Evolutionary conservation across 1,140 invertebrate species (phyloP).

Genomic region (Apis laboriosa): DNA sequence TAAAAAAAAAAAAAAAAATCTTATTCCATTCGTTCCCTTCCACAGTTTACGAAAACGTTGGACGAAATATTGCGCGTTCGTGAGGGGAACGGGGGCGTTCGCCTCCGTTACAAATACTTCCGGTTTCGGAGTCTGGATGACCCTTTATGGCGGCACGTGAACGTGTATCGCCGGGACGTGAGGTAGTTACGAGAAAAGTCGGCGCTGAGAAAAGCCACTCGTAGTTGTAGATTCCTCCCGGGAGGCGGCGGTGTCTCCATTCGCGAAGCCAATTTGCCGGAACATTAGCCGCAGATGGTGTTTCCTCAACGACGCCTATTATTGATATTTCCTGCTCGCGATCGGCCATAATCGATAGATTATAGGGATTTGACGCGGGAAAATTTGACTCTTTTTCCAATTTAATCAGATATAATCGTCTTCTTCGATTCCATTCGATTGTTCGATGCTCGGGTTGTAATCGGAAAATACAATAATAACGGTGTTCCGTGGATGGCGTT

Average conservation of each 20-base stretch:
- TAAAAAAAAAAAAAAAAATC: no score
- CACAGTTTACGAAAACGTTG: neutral
- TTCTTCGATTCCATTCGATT: no score
- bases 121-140: neutral
- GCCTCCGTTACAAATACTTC: constrained; percentile 9
- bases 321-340: constrained; percentile 30
- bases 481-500: no score
- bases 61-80: neutral
- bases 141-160: constrained; percentile 22
- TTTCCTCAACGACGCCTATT: constrained; percentile 54
- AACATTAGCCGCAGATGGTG: constrained; percentile 75
- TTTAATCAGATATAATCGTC: no score
- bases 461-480: no score
- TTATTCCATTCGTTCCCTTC: neutral
- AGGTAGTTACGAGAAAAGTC: constrained; percentile 69
- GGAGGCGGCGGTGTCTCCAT: constrained; percentile 69
- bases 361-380: neutral
- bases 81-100: neutral
- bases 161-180: constrained; percentile 67
- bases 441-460: no score
- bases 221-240: constrained; percentile 71
- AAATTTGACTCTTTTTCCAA: neutral
- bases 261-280: constrained; percentile 76
- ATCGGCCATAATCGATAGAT: constrained; percentile 36
- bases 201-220: constrained; percentile 37